A percentile compares a stretch with the other conserved stretches of the same genome.
Conservation (phyloP, 2,113 vertebrate genomes). For the Oostethus manadensis region DNA sequence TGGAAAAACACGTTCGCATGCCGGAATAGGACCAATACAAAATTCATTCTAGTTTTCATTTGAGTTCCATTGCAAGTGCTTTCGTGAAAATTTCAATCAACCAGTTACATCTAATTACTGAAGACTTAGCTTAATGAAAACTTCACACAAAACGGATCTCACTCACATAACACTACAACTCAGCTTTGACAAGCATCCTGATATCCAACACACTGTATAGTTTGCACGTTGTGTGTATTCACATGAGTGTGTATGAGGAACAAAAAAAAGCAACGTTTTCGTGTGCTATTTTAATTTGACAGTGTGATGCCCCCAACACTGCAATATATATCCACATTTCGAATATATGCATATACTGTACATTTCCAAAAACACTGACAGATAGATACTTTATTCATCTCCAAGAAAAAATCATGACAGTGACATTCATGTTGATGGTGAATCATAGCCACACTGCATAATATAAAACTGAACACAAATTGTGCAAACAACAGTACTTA, state of each 20-base stretch:
- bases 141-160: slow-evolving; percentile 57
- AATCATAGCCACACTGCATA: slow-evolving; percentile 13
- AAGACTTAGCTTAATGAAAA: slow-evolving; percentile 71
- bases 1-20: too few relatives aligned
- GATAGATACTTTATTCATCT: too few relatives aligned
- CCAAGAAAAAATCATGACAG: too few relatives aligned
- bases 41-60: slow-evolving; percentile 39
- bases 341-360: too few relatives aligned
- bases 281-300: background rate
- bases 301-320: background rate
- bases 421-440: background rate
- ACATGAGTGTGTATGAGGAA: slow-evolving; percentile 2
- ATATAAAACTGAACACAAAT: slow-evolving; percentile 61
- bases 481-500: slow-evolving; percentile 61
- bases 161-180: slow-evolving; percentile 42
- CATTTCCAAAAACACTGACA: slow-evolving; percentile 7
- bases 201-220: slow-evolving; percentile 9
- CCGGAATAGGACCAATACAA: slow-evolving; percentile 5
- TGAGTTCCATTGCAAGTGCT: slow-evolving; percentile 50
- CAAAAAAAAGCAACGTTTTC: slow-evolving; percentile 1
- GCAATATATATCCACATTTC: too few relatives aligned
- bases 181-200: slow-evolving; percentile 42
- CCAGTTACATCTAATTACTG: slow-evolving; percentile 57
- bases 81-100: slow-evolving; percentile 56
- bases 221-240: slow-evolving; percentile 16